phyloP scores from a whole-genome alignment of 2,113 vertebrate genomes.

The Donacobius atricapilla region DNA sequence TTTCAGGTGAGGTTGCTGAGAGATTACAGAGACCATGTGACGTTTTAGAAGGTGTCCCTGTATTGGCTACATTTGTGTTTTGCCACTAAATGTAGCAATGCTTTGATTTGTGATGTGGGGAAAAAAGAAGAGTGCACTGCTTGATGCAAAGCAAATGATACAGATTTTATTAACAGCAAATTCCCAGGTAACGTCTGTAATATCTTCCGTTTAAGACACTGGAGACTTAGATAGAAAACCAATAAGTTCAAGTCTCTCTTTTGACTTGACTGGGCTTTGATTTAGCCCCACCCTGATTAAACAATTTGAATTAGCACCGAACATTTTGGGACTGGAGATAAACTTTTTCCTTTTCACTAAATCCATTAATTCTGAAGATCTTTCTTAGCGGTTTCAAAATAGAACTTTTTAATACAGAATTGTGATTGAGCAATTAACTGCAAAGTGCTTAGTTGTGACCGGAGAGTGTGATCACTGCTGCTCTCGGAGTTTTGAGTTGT shows the following conservation, averaged over 20 bases:
- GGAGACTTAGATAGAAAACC: not conserved
- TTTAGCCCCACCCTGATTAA: not conserved
- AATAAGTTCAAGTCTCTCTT: not conserved
- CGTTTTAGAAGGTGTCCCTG: not conserved
- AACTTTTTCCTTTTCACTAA: not conserved
- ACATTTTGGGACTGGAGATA: not conserved
- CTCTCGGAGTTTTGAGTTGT: not conserved
- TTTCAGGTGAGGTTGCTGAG: not conserved
- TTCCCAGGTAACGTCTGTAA: not conserved
- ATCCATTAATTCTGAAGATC: not conserved
- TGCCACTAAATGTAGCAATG: not conserved
- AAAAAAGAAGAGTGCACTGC: not conserved
- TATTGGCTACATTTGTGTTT: not conserved
- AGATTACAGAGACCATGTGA: not conserved
- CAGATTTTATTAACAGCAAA: not conserved
- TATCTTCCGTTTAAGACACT: not conserved
- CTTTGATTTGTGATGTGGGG: not conserved
- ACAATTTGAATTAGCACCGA: not conserved
- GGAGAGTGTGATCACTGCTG: not conserved
- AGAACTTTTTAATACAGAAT: not conserved
- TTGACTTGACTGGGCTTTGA: not conserved
- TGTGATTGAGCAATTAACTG: not conserved
- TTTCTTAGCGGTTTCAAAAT: not conserved
- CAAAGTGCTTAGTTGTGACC: not conserved
- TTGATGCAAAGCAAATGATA: not conserved